phyloP scores from a whole-genome alignment of 2,797 vertebrate species.

The Numenius phaeopus region DNA sequence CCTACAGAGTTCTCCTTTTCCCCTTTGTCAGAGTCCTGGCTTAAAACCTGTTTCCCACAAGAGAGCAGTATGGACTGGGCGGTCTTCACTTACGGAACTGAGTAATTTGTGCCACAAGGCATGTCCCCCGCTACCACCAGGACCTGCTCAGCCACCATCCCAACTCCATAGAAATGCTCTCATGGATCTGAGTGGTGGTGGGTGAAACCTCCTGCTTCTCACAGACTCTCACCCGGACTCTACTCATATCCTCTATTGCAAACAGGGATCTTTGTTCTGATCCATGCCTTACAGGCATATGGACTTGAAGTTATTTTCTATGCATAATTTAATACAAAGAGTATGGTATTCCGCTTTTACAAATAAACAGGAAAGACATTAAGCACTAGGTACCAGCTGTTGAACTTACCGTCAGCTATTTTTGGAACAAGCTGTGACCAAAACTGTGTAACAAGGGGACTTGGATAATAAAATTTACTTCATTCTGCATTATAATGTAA shows the following conservation, averaged over 20 bases:
- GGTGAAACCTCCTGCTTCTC: neutral
- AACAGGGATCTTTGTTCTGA: neutral
- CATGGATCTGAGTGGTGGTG: neutral
- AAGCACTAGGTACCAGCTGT: neutral
- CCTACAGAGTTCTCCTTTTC: neutral
- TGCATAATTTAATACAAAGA: neutral
- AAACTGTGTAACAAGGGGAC: neutral
- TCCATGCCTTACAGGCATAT: neutral
- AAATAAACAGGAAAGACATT: neutral
- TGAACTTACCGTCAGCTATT: neutral
- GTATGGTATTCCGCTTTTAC: neutral
- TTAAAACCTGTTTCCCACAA: constrained; percentile 22
- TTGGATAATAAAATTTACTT: neutral
- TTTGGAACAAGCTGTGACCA: neutral
- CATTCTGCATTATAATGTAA: neutral
- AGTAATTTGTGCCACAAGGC: neutral
- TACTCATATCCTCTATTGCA: neutral
- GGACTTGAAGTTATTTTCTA: neutral
- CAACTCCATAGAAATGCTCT: neutral
- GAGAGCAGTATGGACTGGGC: neutral
- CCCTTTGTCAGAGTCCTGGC: neutral
- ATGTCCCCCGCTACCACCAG: accelerated
- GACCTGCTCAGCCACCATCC: neutral
- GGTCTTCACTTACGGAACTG: neutral
- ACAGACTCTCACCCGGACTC: neutral